Conservation (phyloP, 1,140 invertebrate genomes). For the Drosophila orena region DNA sequence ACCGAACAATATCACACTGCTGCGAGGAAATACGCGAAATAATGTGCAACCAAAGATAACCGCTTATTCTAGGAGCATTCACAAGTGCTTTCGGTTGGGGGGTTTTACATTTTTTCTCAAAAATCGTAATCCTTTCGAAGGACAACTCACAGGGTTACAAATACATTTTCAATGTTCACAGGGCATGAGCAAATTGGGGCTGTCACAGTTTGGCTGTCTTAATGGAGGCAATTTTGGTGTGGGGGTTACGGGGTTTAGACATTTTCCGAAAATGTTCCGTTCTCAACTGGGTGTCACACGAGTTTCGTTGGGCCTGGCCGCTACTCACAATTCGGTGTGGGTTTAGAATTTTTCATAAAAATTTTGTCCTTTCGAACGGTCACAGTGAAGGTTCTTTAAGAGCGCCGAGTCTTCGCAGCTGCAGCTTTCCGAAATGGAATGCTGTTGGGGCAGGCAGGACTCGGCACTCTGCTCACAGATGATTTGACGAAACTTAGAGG, state of each 20-base stretch:
- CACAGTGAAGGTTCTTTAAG: conserved; percentile 48
- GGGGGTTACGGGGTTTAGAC: conserved; percentile 41
- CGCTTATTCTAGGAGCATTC: conserved; percentile 48
- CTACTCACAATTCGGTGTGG: conserved; percentile 38
- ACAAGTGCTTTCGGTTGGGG: conserved; percentile 48
- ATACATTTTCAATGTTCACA: no score
- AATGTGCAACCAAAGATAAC: neutral
- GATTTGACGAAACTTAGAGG: conserved; percentile 73
- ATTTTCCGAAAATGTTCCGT: conserved; percentile 70
- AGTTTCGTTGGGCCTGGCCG: conserved; percentile 21
- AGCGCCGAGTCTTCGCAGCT: conserved; percentile 5
- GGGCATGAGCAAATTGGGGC: conserved; percentile 1
- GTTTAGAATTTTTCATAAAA: conserved; percentile 70
- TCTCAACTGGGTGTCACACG: conserved; percentile 24
- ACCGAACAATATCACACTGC: conserved; percentile 22
- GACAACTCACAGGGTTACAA: conserved; percentile 28
- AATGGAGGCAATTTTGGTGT: conserved; percentile 58
- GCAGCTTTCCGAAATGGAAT: neutral
- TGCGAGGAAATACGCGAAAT: conserved; percentile 9
- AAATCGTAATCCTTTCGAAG: conserved; percentile 55
- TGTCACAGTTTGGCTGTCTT: conserved; percentile 67
- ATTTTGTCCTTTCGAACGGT: conserved; percentile 49
- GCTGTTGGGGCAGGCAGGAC: neutral
- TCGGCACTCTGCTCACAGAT: conserved; percentile 59
- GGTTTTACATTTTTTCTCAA: conserved; percentile 63